A percentile compares a stretch with the other conserved stretches of the same genome.
Conservation (phyloP, 2,113 vertebrate species). For the Chaenocephalus aceratus region DNA sequence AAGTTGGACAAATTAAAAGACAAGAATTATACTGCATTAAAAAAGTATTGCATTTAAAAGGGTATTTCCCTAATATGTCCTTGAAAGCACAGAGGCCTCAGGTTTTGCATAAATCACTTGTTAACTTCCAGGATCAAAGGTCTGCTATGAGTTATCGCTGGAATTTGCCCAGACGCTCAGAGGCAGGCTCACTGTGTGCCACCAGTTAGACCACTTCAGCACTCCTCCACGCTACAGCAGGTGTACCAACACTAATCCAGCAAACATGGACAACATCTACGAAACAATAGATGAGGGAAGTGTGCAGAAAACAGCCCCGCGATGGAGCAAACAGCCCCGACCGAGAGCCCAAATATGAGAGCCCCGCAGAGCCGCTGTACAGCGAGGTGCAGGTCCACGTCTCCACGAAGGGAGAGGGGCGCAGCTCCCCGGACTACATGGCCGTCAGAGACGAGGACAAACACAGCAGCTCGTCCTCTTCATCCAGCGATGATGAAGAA, state of each 20-base stretch:
- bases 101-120: slow-evolving; percentile 38
- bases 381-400: slow-evolving; percentile 62
- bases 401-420: slow-evolving; percentile 15
- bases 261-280: slow-evolving; percentile 66
- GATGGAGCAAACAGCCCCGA: slow-evolving; percentile 15
- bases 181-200: slow-evolving; percentile 48
- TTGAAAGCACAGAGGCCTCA: slow-evolving; percentile 6
- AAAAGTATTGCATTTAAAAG: neutral
- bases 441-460: slow-evolving; percentile 47
- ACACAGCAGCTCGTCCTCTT: slow-evolving; percentile 37
- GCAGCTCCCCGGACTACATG: slow-evolving; percentile 69
- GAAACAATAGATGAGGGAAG: slow-evolving; percentile 34
- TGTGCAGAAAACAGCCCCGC: slow-evolving; percentile 9
- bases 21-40: neutral
- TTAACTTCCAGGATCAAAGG: slow-evolving; percentile 81
- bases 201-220: slow-evolving; percentile 12
- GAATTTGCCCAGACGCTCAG: slow-evolving; percentile 58
- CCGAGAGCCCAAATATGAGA: slow-evolving; percentile 30
- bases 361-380: slow-evolving; percentile 45
- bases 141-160: slow-evolving; percentile 71
- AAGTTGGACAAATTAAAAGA: neutral
- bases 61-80: neutral
- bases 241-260: neutral
- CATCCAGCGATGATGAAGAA: slow-evolving; percentile 62
- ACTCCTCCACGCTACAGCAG: neutral